These are phyloP conservation scores for Griposia aprilina DNA, from an alignment of 2,888 invertebrate genomes.

Conservation along the genomic window DNA sequence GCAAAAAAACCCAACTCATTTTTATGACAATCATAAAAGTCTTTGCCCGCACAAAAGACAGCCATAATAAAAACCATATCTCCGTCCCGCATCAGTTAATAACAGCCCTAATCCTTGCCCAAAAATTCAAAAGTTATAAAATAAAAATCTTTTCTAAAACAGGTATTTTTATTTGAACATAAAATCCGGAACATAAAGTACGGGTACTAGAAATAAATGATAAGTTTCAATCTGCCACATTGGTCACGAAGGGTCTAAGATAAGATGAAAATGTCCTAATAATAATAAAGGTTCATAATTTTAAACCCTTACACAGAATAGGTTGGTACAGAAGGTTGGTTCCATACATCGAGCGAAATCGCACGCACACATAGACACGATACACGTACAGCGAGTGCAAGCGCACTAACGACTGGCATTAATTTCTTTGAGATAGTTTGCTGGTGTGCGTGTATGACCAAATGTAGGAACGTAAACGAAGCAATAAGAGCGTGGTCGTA, in stretches of 20 bases:
- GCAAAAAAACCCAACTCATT: constrained; percentile 22
- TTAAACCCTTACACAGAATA: neutral
- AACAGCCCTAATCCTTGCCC: constrained; percentile 25
- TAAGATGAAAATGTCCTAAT: constrained; percentile 29
- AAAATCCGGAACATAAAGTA: constrained; percentile 48
- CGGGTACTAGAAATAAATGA: constrained; percentile 37
- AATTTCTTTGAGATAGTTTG: too few species aligned
- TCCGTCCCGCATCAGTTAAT: constrained; percentile 29
- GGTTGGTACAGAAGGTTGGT: neutral
- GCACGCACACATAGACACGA: neutral
- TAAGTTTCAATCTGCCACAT: constrained; percentile 49
- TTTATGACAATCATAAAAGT: constrained; percentile 50
- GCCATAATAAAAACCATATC: constrained; percentile 45
- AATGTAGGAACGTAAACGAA: too few species aligned
- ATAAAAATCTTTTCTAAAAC: constrained; percentile 26
- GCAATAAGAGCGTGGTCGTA: too few species aligned
- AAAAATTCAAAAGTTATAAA: constrained; percentile 45
- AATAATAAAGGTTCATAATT: constrained; percentile 32
- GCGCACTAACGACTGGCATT: neutral
- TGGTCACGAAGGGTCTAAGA: constrained; percentile 34
- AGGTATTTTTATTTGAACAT: constrained; percentile 50
- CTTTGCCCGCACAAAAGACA: constrained; percentile 27
- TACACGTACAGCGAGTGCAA: neutral
- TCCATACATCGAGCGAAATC: neutral
- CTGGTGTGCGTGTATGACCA: too few species aligned